Conservation (phyloP, 2,888 invertebrate species). For the Odontothrips loti region DNA sequence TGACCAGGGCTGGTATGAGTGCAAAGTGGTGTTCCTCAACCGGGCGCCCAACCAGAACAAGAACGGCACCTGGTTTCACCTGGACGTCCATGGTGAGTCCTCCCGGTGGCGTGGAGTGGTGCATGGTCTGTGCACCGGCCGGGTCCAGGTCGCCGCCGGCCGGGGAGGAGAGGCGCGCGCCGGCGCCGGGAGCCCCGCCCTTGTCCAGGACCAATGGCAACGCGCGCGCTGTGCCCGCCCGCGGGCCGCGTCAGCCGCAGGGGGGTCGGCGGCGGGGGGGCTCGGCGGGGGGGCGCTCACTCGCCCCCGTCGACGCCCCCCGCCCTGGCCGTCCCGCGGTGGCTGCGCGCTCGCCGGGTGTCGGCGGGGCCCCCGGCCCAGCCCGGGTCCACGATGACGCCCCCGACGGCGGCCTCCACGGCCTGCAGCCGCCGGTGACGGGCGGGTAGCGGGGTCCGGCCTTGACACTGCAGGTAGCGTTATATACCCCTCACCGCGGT, state of each 20-base stretch:
- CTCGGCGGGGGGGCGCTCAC: too few relatives aligned
- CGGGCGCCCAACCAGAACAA: conserved; percentile 89
- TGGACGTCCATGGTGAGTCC: conserved; percentile 79
- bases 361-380: not conserved
- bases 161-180: not conserved
- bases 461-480: not conserved
- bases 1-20: conserved; percentile 97
- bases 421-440: not conserved
- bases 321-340: not conserved
- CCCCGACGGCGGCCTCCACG: not conserved
- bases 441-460: not conserved
- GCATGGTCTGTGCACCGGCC: not conserved
- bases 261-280: too few relatives aligned
- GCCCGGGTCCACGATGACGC: not conserved
- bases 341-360: not conserved
- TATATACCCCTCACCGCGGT: not conserved
- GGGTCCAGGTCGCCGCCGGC: not conserved
- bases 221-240: not conserved
- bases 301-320: too few relatives aligned
- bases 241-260: too few relatives aligned
- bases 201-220: conserved; percentile 5
- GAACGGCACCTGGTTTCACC: conserved; percentile 96
- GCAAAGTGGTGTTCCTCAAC: conserved; percentile 90
- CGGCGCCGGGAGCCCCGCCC: not conserved
- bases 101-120: too few relatives aligned